phyloP scores from a whole-genome alignment of 2,888 invertebrate genomes.

The Scaptomyza reducta region DNA sequence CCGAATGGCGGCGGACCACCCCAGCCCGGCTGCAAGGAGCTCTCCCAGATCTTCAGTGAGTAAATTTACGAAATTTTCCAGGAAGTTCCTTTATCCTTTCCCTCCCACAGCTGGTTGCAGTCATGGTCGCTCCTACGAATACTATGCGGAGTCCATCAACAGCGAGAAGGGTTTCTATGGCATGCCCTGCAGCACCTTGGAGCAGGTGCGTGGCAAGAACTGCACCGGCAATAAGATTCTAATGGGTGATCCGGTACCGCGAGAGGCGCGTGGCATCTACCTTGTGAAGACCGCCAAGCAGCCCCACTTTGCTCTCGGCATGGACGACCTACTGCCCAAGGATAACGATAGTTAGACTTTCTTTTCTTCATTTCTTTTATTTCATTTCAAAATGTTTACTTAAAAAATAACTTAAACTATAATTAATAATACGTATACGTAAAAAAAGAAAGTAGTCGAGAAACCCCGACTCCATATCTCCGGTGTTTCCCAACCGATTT shows the following conservation, averaged over 20 bases:
- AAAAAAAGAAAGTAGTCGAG: slow-evolving; percentile 8
- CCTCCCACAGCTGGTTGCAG: slow-evolving; percentile 87
- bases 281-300: slow-evolving; percentile 87
- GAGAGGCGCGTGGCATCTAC: slow-evolving; percentile 85
- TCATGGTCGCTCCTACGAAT: slow-evolving; percentile 87
- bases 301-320: slow-evolving; percentile 86
- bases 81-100: background rate
- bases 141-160: slow-evolving; percentile 88
- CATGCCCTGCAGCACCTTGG: slow-evolving; percentile 86
- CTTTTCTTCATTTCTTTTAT: background rate
- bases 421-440: slow-evolving; percentile 23
- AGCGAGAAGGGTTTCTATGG: slow-evolving; percentile 85
- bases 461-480: no score
- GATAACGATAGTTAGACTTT: slow-evolving; percentile 9
- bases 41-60: slow-evolving; percentile 83
- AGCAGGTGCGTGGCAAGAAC: slow-evolving; percentile 72
- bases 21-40: slow-evolving; percentile 88
- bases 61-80: background rate
- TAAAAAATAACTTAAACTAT: slow-evolving; percentile 42
- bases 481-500: no score
- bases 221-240: slow-evolving; percentile 81
- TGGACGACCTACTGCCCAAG: slow-evolving; percentile 49
- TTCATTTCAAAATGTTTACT: slow-evolving; percentile 7
- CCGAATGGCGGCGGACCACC: slow-evolving; percentile 88
- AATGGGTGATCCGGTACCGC: slow-evolving; percentile 86